Evolutionary conservation across 2,888 invertebrate genomes (phyloP), one percentile per base, ranked within the genome.

Genomic region (Eucera pruinosa): DNA sequence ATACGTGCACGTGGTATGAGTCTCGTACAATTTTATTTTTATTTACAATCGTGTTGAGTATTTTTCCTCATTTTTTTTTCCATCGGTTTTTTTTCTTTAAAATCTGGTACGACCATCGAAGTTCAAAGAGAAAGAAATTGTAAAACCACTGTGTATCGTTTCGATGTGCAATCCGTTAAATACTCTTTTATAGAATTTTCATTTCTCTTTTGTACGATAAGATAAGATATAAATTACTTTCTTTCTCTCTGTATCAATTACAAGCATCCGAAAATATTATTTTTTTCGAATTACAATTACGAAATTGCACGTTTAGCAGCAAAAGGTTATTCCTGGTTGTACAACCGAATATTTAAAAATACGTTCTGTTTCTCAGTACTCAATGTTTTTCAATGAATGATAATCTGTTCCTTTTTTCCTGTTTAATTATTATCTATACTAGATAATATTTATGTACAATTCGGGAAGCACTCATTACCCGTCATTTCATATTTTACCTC

Each of bases 401-500:
- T 62, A 47, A 57, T 60, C 25, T 52, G 18, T 50, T 62, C n/a
- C n/a, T n/a, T n/a, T n/a, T n/a, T 45, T 60, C 39, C 33, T 41
- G 9, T 43, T 43, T 36, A 6, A 41, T 65, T 67, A 76, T 66
- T 69, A 50, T 64, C 33, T 61, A 75, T 68, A 20, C 50, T 58
- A 50, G 27, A 54, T 68, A 45, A 66, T 61, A 78, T 74, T 67
- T 83, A 73, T 48, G 75, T 61, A 54, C 27, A 73, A 54, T 45
- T 20, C 52, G 61, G 58, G 62, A 82, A 81, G 78, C 66, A 81
- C 69, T 74, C 79, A 79, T 83, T 72, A 83, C 61, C 55, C 62
- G 65, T 54, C 36, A 7, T 18, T 60, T 13, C 27, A 62, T 69
- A 57, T 57, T 54, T 57, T n/a, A 18, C 47, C n/a, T 6, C 18